phyloP scores from a whole-genome alignment of 2,113 vertebrate genomes.

The Anarrhichthys ocellatus region DNA sequence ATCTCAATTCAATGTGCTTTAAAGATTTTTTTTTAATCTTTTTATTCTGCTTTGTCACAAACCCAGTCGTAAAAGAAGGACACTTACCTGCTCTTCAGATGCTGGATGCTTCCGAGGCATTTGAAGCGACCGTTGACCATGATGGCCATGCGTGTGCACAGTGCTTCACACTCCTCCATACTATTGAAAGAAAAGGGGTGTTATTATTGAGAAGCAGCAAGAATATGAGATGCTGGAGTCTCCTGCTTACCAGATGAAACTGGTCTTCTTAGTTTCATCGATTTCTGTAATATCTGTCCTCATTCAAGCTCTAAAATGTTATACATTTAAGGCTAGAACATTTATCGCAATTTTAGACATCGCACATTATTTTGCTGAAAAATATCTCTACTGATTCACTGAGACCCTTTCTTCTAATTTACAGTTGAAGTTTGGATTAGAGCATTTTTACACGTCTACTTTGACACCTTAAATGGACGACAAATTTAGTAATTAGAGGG shows the following conservation, averaged over 20 bases:
- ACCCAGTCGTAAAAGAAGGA: conserved; percentile 13
- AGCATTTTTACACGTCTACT: conserved; percentile 40
- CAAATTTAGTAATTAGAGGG: conserved; percentile 64
- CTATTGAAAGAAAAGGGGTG: conserved; percentile 45
- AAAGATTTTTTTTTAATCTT: not conserved
- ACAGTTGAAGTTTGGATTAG: conserved; percentile 3
- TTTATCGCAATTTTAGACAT: not conserved
- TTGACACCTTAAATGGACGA: conserved; percentile 47
- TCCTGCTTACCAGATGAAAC: not conserved
- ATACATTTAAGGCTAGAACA: not conserved
- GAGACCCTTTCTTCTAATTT: conserved; percentile 1
- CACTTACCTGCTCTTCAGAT: conserved; percentile 83
- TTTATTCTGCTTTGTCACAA: not conserved
- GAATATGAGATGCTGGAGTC: not conserved
- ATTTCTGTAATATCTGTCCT: not conserved
- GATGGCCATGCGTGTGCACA: conserved; percentile 94
- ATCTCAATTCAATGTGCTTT: conserved; percentile 40
- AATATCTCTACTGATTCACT: not conserved
- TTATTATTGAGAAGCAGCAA: not conserved
- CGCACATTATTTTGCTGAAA: not conserved
- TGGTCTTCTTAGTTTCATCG: not conserved
- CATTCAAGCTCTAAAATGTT: not conserved
- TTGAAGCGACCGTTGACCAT: conserved; percentile 95
- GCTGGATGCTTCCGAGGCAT: conserved; percentile 95
- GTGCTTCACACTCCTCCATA: conserved; percentile 83